Evolutionary conservation across 2,888 invertebrate genomes (phyloP).

Genomic region (Melieria omissa): DNA sequence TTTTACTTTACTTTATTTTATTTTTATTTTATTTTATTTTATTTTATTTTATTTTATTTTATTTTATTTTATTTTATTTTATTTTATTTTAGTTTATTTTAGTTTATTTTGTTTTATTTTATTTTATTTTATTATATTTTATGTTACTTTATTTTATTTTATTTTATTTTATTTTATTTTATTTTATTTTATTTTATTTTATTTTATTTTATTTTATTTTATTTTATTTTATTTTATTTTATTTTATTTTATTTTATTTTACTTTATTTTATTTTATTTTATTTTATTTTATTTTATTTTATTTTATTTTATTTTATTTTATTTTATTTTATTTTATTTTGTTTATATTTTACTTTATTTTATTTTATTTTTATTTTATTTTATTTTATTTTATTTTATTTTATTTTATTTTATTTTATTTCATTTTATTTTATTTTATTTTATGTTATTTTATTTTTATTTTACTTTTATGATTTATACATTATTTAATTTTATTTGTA

Average conservation of each 20-base stretch:
- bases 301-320: conserved; percentile 7
- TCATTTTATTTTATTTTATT: too few species aligned
- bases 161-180: not conserved
- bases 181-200: not conserved
- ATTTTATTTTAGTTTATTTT: too few species aligned
- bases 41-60: not conserved
- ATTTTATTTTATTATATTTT: not conserved
- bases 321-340: not conserved
- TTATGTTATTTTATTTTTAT: too few species aligned
- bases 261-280: not conserved
- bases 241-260: not conserved
- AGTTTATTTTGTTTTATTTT: not conserved
- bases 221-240: conserved; percentile 1
- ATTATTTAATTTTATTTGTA: too few species aligned
- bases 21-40: too few species aligned
- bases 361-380: not conserved
- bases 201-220: not conserved
- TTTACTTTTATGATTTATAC: too few species aligned
- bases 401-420: too few species aligned
- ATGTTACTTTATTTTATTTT: not conserved
- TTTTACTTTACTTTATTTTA: too few species aligned
- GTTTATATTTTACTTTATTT: not conserved
- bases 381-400: too few species aligned
- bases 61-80: conserved; percentile 1
- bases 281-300: conserved; percentile 5